These are phyloP conservation scores for Dichetophora obliterata DNA, from an alignment of 2,888 invertebrate species.

Conservation along the genomic window DNA sequence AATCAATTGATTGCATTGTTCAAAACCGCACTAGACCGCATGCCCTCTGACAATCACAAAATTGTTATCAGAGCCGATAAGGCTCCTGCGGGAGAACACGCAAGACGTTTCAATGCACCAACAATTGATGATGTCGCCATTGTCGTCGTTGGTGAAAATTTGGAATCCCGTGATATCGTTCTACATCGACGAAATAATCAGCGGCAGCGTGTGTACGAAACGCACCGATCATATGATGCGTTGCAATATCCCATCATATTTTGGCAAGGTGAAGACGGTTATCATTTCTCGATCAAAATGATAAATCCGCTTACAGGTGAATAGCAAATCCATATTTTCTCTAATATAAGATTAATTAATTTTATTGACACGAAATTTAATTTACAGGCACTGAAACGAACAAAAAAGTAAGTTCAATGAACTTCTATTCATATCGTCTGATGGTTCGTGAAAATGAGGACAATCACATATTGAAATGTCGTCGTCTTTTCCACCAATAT, in stretches of 20 bases:
- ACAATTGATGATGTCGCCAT: slow-evolving; percentile 33
- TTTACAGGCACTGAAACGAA: slow-evolving; percentile 27
- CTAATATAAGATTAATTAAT: background rate
- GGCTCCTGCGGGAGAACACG: slow-evolving; percentile 37
- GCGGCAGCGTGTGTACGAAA: slow-evolving; percentile 39
- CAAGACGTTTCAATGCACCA: slow-evolving; percentile 38
- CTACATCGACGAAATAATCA: slow-evolving; percentile 24
- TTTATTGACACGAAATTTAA: slow-evolving; percentile 7
- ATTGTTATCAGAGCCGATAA: slow-evolving; percentile 43
- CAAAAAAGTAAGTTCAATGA: slow-evolving; percentile 40
- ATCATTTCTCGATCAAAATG: slow-evolving; percentile 36
- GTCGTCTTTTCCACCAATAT: slow-evolving; percentile 58
- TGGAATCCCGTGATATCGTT: slow-evolving; percentile 34
- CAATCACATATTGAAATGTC: slow-evolving; percentile 26
- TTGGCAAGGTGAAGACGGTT: slow-evolving; percentile 40
- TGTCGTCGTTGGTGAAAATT: slow-evolving; percentile 37
- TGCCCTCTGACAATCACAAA: slow-evolving; percentile 37
- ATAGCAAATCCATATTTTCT: slow-evolving; percentile 10
- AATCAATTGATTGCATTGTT: slow-evolving; percentile 33
- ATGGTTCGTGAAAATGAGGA: slow-evolving; percentile 32
- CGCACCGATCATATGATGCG: slow-evolving; percentile 42
- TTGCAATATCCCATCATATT: slow-evolving; percentile 41
- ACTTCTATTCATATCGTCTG: slow-evolving; percentile 37
- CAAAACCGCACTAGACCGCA: slow-evolving; percentile 18
- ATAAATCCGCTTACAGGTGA: slow-evolving; percentile 11